Evolutionary conservation across 2,113 vertebrate genomes (phyloP), one percentile per base, ranked within the genome.

Genomic region (Chrysemys picta): DNA sequence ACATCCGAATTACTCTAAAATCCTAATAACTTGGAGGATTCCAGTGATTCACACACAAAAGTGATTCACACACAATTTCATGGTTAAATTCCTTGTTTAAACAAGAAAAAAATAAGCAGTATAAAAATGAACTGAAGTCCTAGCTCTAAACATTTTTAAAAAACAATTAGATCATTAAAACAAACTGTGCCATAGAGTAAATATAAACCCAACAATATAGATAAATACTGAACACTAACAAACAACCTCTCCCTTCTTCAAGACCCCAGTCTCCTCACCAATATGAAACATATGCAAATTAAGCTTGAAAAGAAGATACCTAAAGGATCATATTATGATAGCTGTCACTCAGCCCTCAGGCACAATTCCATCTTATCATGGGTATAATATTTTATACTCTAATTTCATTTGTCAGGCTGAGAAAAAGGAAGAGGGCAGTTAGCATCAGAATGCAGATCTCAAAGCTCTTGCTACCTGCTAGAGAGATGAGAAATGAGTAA

Each of bases 1-100:
- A 80, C n/a, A 54, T 95, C 96, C 91, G 47, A 94, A 94, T 93
- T 94, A 86, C 54, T 87, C n/a, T 93, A 85, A 94, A 96, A 92
- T 47, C 76, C 85, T 90, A 95, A 93, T 53, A 96, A 89, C 2
- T 92, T 89, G 82, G 53, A 91, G 25, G 42, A 83, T 78, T 84
- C 47, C 52, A 91, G 22, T 88, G 89, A 94, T 94, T 96, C 80
- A 91, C 8, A 85, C 10, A 42, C 52, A 89, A 62, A 84, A 42
- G n/a, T 54, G 21, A 54, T 54, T 54, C 53, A 24, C 89, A 49
- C 84, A 50, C 21, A 35, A 6, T 76, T 54, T 91, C 35, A 8
- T 82, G 2, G 89, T 65, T 90, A 82, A 93, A 88, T 90, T 45
- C 45, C 4, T 92, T 84, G 10, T 53, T 88, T 27, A 49, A 54